A percentile compares a stretch with the other conserved stretches of the same genome.
Conservation (phyloP, 2,797 vertebrate genomes). For the Parauchenoglanis ngamensis region DNA sequence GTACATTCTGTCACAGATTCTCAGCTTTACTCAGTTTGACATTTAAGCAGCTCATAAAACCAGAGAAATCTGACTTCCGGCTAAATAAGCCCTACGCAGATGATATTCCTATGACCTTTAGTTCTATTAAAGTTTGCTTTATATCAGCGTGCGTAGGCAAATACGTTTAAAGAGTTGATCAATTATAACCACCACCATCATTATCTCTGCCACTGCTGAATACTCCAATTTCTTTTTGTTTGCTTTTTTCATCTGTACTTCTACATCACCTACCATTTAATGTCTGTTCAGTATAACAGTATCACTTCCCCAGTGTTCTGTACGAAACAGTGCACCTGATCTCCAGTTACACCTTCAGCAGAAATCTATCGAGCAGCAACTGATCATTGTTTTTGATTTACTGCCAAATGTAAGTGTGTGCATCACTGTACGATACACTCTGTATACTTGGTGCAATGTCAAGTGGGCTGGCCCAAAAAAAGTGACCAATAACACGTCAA, state of each 20-base stretch:
- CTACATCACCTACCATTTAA: background rate
- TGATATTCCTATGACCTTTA: slow-evolving; percentile 31
- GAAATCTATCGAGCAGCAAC: slow-evolving; percentile 3
- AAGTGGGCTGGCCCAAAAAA: background rate
- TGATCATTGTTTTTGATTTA: slow-evolving; percentile 22
- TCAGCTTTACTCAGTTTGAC: slow-evolving; percentile 66
- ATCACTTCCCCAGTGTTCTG: slow-evolving; percentile 3
- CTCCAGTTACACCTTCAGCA: slow-evolving; percentile 30
- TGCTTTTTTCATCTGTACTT: background rate
- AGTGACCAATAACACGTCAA: background rate
- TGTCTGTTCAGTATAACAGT: background rate
- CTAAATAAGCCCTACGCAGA: slow-evolving; percentile 49
- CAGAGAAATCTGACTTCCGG: slow-evolving; percentile 51
- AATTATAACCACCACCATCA: slow-evolving; percentile 12
- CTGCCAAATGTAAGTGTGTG: background rate
- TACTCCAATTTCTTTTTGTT: background rate
- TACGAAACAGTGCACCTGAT: slow-evolving; percentile 4
- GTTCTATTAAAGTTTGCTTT: slow-evolving; percentile 22
- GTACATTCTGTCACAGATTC: slow-evolving; percentile 7
- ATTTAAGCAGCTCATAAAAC: slow-evolving; percentile 65
- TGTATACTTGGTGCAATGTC: background rate
- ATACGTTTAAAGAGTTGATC: background rate
- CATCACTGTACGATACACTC: background rate
- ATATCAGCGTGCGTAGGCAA: background rate
- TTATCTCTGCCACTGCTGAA: background rate